phyloP scores from a whole-genome alignment of 2,113 vertebrate species.

The Hippopotamus amphibius region DNA sequence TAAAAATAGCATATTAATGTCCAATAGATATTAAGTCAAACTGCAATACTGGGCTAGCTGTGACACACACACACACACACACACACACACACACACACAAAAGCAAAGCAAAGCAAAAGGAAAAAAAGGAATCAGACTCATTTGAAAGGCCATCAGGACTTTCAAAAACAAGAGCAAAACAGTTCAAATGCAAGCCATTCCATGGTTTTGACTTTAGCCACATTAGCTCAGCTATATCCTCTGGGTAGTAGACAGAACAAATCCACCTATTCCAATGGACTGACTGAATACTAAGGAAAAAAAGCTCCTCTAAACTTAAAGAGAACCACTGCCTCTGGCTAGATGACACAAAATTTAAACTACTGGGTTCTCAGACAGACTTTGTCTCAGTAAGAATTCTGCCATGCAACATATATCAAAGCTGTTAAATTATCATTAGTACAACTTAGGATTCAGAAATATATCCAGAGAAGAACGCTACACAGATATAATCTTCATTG shows the following conservation, averaged over 20 bases:
- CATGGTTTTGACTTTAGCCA: background rate
- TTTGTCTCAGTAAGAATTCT: conserved; percentile 6
- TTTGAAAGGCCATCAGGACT: background rate
- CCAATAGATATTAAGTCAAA: conserved; percentile 7
- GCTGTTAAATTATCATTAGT: background rate
- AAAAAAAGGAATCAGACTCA: background rate
- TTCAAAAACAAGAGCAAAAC: conserved; percentile 1
- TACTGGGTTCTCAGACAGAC: background rate
- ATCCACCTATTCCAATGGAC: background rate
- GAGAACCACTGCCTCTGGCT: background rate
- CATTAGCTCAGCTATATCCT: background rate
- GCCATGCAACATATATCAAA: background rate
- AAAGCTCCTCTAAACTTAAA: background rate
- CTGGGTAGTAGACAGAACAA: background rate
- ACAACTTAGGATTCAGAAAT: conserved; percentile 5
- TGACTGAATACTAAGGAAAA: background rate
- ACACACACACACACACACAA: too few species aligned
- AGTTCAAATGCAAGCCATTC: background rate
- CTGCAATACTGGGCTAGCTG: background rate
- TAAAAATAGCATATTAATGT: background rate
- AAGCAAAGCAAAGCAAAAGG: background rate
- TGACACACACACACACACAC: too few species aligned
- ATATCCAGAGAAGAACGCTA: background rate
- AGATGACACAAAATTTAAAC: background rate
- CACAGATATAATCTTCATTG: background rate